phyloP scores from a whole-genome alignment of 2,888 invertebrate genomes.

The Apotomis capreana region DNA sequence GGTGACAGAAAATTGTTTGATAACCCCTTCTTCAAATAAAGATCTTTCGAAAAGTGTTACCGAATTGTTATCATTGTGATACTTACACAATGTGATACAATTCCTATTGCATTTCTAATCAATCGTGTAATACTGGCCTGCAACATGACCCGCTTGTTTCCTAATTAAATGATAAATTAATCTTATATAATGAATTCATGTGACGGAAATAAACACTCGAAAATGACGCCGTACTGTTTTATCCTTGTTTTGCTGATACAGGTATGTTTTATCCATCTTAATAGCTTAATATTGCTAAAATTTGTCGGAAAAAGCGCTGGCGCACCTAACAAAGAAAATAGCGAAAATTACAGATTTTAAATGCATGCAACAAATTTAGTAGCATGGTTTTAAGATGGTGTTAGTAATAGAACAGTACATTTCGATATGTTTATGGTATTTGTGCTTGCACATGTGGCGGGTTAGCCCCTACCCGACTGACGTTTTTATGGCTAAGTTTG shows the following conservation, averaged over 20 bases:
- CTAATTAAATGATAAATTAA: constrained; percentile 57
- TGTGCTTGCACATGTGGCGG: no score
- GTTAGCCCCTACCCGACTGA: no score
- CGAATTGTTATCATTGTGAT: constrained; percentile 2
- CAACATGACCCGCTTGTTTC: constrained; percentile 56
- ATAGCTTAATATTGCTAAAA: no score
- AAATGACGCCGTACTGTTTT: constrained; percentile 67
- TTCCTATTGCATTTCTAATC: constrained; percentile 24
- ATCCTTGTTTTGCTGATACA: constrained; percentile 67
- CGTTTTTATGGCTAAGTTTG: no score
- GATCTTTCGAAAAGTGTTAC: neutral
- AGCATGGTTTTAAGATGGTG: no score
- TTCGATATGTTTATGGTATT: no score
- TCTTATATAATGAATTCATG: constrained; percentile 32
- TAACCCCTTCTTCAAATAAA: neutral
- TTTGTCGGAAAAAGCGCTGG: no score
- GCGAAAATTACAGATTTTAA: constrained; percentile 6
- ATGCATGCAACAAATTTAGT: no score
- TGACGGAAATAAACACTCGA: constrained; percentile 44
- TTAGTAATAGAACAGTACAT: no score
- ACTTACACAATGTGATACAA: constrained; percentile 25
- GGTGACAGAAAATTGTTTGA: no score
- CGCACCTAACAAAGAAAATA: neutral
- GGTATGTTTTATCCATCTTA: constrained; percentile 55
- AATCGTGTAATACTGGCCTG: constrained; percentile 47